Percentiles rank a stretch among this genome's conserved stretches.
These are phyloP conservation scores for Macrocentrus cingulum DNA, from an alignment of 1,140 invertebrate genomes.

Conservation along the genomic window DNA sequence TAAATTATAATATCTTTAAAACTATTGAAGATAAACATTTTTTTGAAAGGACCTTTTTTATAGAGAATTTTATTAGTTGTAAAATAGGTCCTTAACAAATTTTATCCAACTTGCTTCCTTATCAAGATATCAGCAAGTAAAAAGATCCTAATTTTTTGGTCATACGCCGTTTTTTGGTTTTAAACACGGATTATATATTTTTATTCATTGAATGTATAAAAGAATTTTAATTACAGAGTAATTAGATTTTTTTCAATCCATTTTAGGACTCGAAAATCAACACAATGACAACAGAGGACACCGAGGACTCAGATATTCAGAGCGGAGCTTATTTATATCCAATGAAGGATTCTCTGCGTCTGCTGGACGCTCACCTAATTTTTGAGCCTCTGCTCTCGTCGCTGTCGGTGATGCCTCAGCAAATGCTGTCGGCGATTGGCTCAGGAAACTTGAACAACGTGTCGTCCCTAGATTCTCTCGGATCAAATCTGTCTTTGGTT, in stretches of 20 bases:
- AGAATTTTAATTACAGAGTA: no score
- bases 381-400: slow-evolving; percentile 85
- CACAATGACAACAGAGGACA: slow-evolving; percentile 63
- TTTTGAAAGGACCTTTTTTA: no score
- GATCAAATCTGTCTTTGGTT: slow-evolving; percentile 86
- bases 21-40: no score
- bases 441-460: slow-evolving; percentile 59
- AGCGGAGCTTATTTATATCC: slow-evolving; percentile 68
- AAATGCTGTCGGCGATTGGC: slow-evolving; percentile 66
- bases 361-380: slow-evolving; percentile 89
- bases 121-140: no score
- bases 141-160: no score
- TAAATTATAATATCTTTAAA: no score
- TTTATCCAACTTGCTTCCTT: no score
- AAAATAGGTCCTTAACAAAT: no score
- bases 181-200: no score
- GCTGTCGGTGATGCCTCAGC: slow-evolving; percentile 83
- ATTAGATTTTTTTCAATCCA: background rate
- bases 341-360: slow-evolving; percentile 78
- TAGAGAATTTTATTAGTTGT: no score
- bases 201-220: no score
- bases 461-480: slow-evolving; percentile 81
- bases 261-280: slow-evolving; percentile 63
- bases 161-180: no score
- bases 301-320: slow-evolving; percentile 56